A percentile compares a stretch with the other conserved stretches of the same genome.
These are phyloP conservation scores for Synodontis membranacea DNA, from an alignment of 2,113 vertebrate species.

Conservation along the genomic window DNA sequence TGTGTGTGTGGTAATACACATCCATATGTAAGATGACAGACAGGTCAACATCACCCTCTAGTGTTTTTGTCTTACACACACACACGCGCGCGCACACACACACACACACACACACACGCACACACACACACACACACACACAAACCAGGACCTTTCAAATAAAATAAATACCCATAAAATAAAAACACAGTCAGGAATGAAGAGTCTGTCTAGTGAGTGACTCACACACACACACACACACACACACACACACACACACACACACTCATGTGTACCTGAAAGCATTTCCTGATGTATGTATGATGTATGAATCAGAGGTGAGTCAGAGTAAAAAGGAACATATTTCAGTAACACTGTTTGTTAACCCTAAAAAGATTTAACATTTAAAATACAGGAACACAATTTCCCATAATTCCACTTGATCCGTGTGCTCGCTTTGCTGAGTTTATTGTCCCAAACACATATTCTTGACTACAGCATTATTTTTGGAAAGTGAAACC, in stretches of 20 bases:
- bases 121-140: constrained; percentile 26
- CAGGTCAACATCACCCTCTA: constrained; percentile 10
- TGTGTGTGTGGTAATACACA: too few relatives aligned
- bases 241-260: constrained; percentile 22
- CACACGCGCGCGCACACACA: constrained; percentile 25
- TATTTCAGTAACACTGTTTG: constrained; percentile 2
- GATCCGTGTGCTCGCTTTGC: neutral
- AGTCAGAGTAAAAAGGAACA: neutral
- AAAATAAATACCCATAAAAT: neutral
- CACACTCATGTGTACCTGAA: neutral
- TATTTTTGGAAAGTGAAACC: neutral
- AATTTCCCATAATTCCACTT: neutral
- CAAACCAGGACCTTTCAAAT: neutral
- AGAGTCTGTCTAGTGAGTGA: neutral
- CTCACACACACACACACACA: constrained; percentile 10
- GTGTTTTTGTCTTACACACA: neutral
- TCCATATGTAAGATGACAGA: neutral
- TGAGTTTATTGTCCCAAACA: too few relatives aligned
- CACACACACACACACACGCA: constrained; percentile 20
- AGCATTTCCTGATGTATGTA: neutral
- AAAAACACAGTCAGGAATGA: neutral
- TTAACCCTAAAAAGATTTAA: neutral
- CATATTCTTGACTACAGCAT: neutral
- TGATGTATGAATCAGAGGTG: constrained; percentile 14
- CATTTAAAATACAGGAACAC: neutral